Evolutionary conservation across 2,113 vertebrate genomes (phyloP), one percentile per base, ranked within the genome.

Genomic region (Laticauda laticaudata): DNA sequence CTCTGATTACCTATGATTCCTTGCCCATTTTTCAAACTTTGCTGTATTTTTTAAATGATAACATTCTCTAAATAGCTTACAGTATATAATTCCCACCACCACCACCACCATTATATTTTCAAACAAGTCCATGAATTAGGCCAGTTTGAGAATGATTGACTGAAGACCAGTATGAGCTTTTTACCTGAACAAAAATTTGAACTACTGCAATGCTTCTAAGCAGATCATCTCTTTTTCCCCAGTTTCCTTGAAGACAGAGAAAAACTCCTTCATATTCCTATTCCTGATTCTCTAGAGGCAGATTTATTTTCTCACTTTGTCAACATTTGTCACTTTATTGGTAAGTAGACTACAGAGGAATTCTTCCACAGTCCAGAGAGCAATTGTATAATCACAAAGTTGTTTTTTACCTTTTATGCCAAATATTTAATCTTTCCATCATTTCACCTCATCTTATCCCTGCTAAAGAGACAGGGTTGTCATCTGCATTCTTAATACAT

Each of bases 321-420:
- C 75, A 95, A 87, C 26, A 95, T 98, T 56, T 98, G 97, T 93
- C 95, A 95, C 92, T 99, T 99, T 93, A 98, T 99, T 26, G 98
- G 99, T 99, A 96, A 98, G 98, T 94, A 56, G 85, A 24, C 56
- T 11, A 20, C 53, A 48, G 3, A 39, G 10, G 1, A 90, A 86
- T 56, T 87, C 18, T 81, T 1, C 20, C 12, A 12, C 8, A 0
- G n/a, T 45, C 90, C 8, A 92, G 43, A 64, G 45, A 88, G 91
- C 92, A 95, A 87, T 90, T 88, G 85, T 81, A 51, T 45, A 81
- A 6, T 3, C 86, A 1, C 18, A 10, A 81, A 81, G 34, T 81
- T 34, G 2, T 43, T 43, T 81, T 81, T 81, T 43, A 81, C 7
- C 7, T 43, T 43, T 81, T 81, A 23, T 81, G 20, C 75, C 18